Base-by-base conservation (phyloP, 2,888 invertebrate genomes). In the Conomelus anceps region DNA sequence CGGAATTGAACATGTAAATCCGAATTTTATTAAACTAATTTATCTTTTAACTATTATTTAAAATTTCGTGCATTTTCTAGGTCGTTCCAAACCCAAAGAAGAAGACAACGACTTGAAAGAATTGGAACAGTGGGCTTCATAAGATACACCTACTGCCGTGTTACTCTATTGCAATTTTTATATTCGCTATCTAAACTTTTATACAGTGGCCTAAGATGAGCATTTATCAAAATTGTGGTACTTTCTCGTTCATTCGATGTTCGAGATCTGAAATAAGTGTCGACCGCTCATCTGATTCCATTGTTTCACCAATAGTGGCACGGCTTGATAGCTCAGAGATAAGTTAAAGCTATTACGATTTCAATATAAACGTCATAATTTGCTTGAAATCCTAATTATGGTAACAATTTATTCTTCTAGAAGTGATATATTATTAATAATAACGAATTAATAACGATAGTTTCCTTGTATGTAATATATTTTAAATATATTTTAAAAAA, bases 91-190 rank as follows among this genome's bases (percentile, higher is more conserved):
- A 94, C 90, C 94, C 91, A 94, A 94, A 84, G 96, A 96, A 91
- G 95, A 96, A 91, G 97, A 97, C 92, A 96, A 96, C 89, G 96
- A 96, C 92, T 95, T 97, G 94, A 96, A 96, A 93, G 96, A 96
- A 93, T 93, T 97, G 90, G 94, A 96, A 92, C 95, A 95, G 24
- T 97, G 97, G 97, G 96, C 96, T 90, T 95, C 96, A 92, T 97
- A 96, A 95, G 24, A 22, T 86, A 86, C 26, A 86, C 20, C 24
- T 20, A 20, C 63, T n/a, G 63, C 63, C 63, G 63, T 63, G 63
- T 63, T 63, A 63, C 63, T 63, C 63, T 63, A 7, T 63, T 63
- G n/a, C 20, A 63, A 63, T 63, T 20, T 63, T n/a, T 63, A n/a
- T 63, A n/a, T n/a, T n/a, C 63, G 63, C 63, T 63, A 63, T 63